These are phyloP conservation scores for Calameuta filiformis DNA, from an alignment of 2,888 invertebrate species.

Conservation along the genomic window DNA sequence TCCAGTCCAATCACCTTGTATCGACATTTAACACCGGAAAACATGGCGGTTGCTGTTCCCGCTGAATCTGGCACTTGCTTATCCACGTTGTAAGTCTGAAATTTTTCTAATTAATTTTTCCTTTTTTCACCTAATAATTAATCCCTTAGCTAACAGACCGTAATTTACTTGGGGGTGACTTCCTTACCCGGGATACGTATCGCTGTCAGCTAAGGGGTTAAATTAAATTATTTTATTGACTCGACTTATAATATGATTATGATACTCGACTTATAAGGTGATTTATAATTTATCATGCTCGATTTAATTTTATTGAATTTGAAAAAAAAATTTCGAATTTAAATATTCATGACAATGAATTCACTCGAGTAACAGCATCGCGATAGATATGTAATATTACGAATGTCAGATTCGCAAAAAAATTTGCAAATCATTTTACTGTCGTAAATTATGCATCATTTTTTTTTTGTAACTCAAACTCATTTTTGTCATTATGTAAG, in stretches of 20 bases:
- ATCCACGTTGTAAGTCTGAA: conserved; percentile 78
- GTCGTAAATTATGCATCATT: background rate
- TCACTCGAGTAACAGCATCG: no score
- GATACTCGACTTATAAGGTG: no score
- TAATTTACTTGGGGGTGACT: background rate
- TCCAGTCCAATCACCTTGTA: conserved; percentile 71
- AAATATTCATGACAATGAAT: background rate
- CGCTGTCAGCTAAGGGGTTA: background rate
- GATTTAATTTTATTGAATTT: no score
- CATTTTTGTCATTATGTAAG: background rate
- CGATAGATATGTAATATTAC: background rate
- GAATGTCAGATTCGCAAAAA: background rate
- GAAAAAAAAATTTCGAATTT: background rate
- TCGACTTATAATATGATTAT: no score
- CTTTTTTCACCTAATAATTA: background rate
- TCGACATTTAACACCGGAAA: conserved; percentile 73
- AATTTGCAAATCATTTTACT: background rate
- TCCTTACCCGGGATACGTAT: background rate
- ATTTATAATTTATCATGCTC: no score
- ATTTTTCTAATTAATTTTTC: background rate
- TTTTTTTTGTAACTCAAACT: background rate
- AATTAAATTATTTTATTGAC: background rate
- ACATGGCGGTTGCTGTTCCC: conserved; percentile 76
- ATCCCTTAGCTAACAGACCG: background rate
- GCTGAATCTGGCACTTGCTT: conserved; percentile 78